Base-by-base conservation (phyloP, 2,888 invertebrate species). In the Pegoplata infirma region DNA sequence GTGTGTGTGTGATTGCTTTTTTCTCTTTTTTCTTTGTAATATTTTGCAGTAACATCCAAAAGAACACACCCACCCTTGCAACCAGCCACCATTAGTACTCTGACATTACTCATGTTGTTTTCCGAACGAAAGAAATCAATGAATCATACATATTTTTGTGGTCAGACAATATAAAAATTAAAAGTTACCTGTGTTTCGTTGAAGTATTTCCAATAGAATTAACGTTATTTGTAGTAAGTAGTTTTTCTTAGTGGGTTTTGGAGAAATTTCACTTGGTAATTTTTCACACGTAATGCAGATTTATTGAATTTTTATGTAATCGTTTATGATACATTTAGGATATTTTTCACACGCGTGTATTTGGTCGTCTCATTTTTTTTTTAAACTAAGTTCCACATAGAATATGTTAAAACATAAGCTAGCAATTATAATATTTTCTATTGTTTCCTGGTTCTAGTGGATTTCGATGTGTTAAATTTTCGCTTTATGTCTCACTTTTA, bases 241-340 rank as follows among this genome's bases (percentile, higher is more conserved):
- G 32, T 32, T 10, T 32, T 32, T 32, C 10, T 7, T 32, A 32
- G 32, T 10, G 1, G 8, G 32, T 32, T 3, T 32, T 32, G 5
- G 12, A 10, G 28, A 32, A 59, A 66, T 59, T 58, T 72, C 44
- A 21, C 61, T 63, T 67, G 25, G 19, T 61, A 32, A 46, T 32
- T 44, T 61, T 59, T 67, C 51, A 49, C 66, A 56, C 40, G 74
- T 46, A 56, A 40, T 58, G 59, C 59, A 69, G 59, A 10, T 53
- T 74, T 67, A 71, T 79, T 67, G 55, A 1, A 63, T 55, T 75
- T 79, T 79, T 79, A 79, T 79, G 75, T 79, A 79, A 79, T 75
- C 79, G 66, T 67, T 71, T 75, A 63, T 75, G 71, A 71, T 51
- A 67, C 75, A 75, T 75, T 66, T 75, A 51, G 49, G n/a, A 61